Conservation (phyloP, 2,888 invertebrate genomes). For the Pammene fasciana region DNA sequence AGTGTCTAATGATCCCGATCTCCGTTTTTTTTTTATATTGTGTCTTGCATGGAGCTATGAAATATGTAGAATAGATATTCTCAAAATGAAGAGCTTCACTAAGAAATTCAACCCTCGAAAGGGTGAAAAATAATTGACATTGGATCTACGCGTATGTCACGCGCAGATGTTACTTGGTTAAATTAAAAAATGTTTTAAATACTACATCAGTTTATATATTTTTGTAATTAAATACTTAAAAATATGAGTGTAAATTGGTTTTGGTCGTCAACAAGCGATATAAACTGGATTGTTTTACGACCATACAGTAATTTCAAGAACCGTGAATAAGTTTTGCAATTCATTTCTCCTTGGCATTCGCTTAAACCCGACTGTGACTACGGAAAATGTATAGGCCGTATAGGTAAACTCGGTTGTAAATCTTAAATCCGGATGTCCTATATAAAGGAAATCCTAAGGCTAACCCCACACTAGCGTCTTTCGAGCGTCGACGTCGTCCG, state of each 20-base stretch:
- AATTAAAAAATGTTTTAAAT: too few species aligned
- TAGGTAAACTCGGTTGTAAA: not conserved
- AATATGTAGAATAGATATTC: too few species aligned
- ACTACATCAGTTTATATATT: too few species aligned
- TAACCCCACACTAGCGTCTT: too few species aligned
- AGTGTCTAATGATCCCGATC: not conserved
- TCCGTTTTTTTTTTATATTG: not conserved
- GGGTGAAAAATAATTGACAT: too few species aligned
- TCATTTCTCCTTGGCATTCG: constrained; percentile 9
- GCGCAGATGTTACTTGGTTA: too few species aligned
- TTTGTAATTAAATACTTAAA: too few species aligned
- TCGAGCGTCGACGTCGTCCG: too few species aligned
- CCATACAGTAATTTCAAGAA: not conserved
- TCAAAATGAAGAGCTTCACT: too few species aligned
- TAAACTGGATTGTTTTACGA: not conserved
- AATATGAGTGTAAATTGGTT: not conserved
- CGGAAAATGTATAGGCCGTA: not conserved
- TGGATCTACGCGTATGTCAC: too few species aligned
- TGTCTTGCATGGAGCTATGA: too few species aligned
- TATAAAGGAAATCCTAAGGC: constrained; percentile 8
- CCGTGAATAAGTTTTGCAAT: constrained; percentile 5
- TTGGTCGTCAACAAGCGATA: not conserved
- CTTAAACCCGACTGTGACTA: constrained; percentile 4
- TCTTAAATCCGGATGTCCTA: not conserved
- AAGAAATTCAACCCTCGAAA: too few species aligned